These are phyloP conservation scores for Dione juno DNA, from an alignment of 2,888 invertebrate species.

Conservation along the genomic window DNA sequence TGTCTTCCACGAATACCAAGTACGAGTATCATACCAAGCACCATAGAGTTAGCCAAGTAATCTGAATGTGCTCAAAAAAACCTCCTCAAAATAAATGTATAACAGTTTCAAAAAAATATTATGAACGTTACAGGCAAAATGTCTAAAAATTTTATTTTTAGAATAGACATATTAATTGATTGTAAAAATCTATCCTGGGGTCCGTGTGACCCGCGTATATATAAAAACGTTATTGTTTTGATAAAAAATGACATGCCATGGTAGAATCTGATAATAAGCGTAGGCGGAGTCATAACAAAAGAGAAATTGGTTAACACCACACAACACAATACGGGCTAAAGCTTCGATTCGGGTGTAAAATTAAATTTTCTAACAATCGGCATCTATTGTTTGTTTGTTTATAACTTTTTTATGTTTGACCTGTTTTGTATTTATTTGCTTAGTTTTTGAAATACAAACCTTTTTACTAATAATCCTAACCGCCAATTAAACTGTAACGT, in stretches of 20 bases:
- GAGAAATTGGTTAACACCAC: slow-evolving; percentile 79
- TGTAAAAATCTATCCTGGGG: slow-evolving; percentile 35
- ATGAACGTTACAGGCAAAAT: background rate
- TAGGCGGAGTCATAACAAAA: slow-evolving; percentile 77
- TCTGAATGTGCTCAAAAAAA: too few relatives aligned
- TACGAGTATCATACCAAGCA: background rate
- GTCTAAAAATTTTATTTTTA: slow-evolving; percentile 61
- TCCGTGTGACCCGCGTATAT: slow-evolving; percentile 59
- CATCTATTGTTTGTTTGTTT: slow-evolving; percentile 64
- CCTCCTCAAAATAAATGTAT: too few relatives aligned
- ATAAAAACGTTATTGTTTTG: slow-evolving; percentile 79
- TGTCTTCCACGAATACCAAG: background rate
- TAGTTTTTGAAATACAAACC: slow-evolving; percentile 58
- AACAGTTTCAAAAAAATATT: background rate
- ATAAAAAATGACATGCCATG: slow-evolving; percentile 81
- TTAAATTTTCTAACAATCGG: slow-evolving; percentile 76
- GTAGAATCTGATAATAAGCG: slow-evolving; percentile 80
- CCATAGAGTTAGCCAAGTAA: background rate
- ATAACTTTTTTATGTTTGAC: slow-evolving; percentile 64
- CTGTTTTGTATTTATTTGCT: slow-evolving; percentile 61
- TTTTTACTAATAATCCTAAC: slow-evolving; percentile 5
- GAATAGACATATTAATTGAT: slow-evolving; percentile 63
- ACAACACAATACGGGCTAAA: slow-evolving; percentile 71
- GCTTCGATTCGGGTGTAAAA: slow-evolving; percentile 80
- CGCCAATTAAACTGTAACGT: slow-evolving; percentile 8